Evolutionary conservation across 2,113 vertebrate genomes (phyloP).

Genomic region (Heliornis fulica): DNA sequence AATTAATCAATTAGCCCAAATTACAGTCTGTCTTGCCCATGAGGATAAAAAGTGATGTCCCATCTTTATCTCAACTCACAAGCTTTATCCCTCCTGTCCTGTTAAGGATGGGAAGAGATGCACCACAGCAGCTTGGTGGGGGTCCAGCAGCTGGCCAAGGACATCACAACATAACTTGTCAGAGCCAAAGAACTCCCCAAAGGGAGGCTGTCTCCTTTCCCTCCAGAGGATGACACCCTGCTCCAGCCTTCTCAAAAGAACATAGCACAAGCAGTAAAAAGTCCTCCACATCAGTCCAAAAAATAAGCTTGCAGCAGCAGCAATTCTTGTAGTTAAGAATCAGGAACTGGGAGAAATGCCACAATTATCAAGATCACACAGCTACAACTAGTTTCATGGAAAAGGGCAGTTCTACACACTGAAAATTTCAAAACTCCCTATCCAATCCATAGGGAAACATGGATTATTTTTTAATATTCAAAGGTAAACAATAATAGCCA

Average conservation of each 20-base stretch:
- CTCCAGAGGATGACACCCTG: background rate
- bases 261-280: background rate
- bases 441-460: background rate
- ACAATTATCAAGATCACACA: background rate
- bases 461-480: background rate
- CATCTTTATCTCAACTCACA: background rate
- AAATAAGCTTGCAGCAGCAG: background rate
- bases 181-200: background rate
- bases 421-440: background rate
- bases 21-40: background rate
- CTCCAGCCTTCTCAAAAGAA: background rate
- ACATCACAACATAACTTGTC: background rate
- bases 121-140: rapidly evolving
- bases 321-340: background rate
- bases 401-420: background rate
- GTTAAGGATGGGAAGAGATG: background rate
- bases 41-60: background rate
- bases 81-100: background rate
- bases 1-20: background rate
- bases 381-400: background rate
- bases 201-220: background rate
- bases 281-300: background rate
- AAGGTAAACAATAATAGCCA: background rate
- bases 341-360: background rate
- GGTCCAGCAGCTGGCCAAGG: background rate